These are phyloP conservation scores for Dendroctonus valens DNA, from an alignment of 1,140 invertebrate species.

Conservation along the genomic window DNA sequence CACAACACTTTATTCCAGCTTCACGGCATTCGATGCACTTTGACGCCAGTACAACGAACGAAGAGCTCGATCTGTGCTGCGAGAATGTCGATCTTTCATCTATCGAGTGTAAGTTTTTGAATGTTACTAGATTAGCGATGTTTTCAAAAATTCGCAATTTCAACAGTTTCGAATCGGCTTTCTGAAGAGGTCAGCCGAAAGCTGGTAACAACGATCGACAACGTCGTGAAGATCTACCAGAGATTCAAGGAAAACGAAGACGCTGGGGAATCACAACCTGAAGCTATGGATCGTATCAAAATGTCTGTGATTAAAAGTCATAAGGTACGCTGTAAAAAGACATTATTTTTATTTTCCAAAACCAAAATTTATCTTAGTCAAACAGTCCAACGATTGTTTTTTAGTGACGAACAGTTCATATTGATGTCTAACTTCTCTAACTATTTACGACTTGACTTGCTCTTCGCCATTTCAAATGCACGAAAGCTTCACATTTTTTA, in stretches of 20 bases:
- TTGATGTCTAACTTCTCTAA: too few relatives aligned
- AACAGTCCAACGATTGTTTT: too few relatives aligned
- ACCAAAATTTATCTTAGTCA: too few relatives aligned
- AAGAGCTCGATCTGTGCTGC: slow-evolving; percentile 36
- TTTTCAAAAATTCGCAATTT: slow-evolving; percentile 7
- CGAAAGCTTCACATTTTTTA: too few relatives aligned
- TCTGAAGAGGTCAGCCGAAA: slow-evolving; percentile 64
- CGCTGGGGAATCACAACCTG: slow-evolving; percentile 45
- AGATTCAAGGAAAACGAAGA: slow-evolving; percentile 53
- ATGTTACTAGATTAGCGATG: neutral
- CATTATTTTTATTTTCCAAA: too few relatives aligned
- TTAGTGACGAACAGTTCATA: too few relatives aligned
- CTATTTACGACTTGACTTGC: too few relatives aligned
- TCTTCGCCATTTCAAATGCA: too few relatives aligned
- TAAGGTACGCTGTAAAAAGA: slow-evolving; percentile 40
- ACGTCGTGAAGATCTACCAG: slow-evolving; percentile 65
- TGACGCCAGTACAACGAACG: slow-evolving; percentile 38
- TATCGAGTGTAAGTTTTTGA: slow-evolving; percentile 40
- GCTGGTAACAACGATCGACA: slow-evolving; percentile 62
- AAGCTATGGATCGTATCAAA: slow-evolving; percentile 55
- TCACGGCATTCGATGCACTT: slow-evolving; percentile 41
- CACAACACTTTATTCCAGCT: slow-evolving; percentile 29
- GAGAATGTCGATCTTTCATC: slow-evolving; percentile 40
- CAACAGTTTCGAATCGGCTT: slow-evolving; percentile 61
- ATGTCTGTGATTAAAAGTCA: slow-evolving; percentile 57